These are phyloP conservation scores for Meriones unguiculatus DNA, from an alignment of 2,113 vertebrate species.

Conservation along the genomic window DNA sequence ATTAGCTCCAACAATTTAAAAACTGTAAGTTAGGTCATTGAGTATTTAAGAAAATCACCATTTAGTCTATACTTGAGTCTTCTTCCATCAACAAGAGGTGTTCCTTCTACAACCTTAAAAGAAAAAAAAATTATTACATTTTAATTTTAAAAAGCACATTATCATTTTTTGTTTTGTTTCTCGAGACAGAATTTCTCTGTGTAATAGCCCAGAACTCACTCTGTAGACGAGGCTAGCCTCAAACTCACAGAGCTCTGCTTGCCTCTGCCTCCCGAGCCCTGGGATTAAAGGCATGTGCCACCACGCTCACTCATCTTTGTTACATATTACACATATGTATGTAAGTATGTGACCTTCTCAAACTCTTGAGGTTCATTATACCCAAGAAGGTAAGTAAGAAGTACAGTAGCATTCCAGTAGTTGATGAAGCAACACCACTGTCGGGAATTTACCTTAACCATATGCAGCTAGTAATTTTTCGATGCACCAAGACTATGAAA, in stretches of 20 bases:
- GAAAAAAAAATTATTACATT: constrained; percentile 1
- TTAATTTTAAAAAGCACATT: constrained; percentile 25
- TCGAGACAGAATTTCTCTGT: not conserved
- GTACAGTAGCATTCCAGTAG: not conserved
- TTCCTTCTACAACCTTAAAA: constrained; percentile 90
- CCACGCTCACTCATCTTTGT: not conserved
- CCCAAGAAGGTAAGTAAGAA: not conserved
- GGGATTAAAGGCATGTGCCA: not conserved
- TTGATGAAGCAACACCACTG: not conserved
- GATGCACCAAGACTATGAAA: not conserved
- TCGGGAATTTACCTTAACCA: not conserved
- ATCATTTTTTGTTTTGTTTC: not conserved
- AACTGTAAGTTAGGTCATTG: not conserved
- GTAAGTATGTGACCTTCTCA: not conserved
- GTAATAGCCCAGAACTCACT: not conserved
- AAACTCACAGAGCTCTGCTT: not conserved
- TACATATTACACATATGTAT: not conserved
- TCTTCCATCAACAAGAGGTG: constrained; percentile 90
- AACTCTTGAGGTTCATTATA: not conserved
- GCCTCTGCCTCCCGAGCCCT: not conserved
- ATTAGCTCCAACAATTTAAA: not conserved
- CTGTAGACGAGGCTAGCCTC: not conserved
- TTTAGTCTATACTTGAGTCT: constrained; percentile 95
- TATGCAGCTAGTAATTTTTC: not conserved
- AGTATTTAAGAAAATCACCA: constrained; percentile 87